Evolutionary conservation across 2,888 invertebrate genomes (phyloP).

Genomic region (Cephus sareptanus): DNA sequence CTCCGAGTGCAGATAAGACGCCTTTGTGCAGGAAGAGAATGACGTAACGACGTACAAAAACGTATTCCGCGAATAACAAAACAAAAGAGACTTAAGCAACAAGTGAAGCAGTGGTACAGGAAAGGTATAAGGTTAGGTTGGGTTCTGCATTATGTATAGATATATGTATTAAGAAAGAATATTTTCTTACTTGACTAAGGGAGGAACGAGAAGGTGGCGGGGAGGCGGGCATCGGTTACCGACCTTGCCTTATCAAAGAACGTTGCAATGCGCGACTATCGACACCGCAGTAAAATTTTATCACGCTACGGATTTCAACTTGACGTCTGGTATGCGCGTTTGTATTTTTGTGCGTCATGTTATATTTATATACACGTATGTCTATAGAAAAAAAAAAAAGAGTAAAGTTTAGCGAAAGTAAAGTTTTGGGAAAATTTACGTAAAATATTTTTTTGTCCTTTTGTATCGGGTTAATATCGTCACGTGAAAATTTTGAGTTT

Average conservation of each 20-base stretch:
- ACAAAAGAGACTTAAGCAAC: not conserved
- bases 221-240: slow-evolving; percentile 40
- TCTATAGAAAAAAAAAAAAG: too few species aligned
- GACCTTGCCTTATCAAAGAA: slow-evolving; percentile 46
- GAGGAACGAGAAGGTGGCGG: slow-evolving; percentile 14
- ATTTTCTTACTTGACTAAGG: not conserved
- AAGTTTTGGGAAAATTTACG: too few species aligned
- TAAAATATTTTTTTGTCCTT: too few species aligned
- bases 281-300: slow-evolving; percentile 44
- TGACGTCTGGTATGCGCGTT: slow-evolving; percentile 32
- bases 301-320: slow-evolving; percentile 39
- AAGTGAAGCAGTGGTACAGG: not conserved
- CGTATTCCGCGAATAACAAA: not conserved
- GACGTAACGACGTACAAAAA: not conserved
- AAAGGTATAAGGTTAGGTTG: not conserved
- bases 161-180: not conserved
- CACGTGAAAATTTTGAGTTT: not conserved
- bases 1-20: not conserved
- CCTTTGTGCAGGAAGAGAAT: not conserved
- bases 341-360: not conserved
- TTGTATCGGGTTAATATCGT: too few species aligned
- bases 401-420: too few species aligned
- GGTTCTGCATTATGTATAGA: not conserved
- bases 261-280: slow-evolving; percentile 45
- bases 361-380: not conserved